Evolutionary conservation across 2,113 vertebrate species (phyloP).

Genomic region (Sciurus niger): DNA sequence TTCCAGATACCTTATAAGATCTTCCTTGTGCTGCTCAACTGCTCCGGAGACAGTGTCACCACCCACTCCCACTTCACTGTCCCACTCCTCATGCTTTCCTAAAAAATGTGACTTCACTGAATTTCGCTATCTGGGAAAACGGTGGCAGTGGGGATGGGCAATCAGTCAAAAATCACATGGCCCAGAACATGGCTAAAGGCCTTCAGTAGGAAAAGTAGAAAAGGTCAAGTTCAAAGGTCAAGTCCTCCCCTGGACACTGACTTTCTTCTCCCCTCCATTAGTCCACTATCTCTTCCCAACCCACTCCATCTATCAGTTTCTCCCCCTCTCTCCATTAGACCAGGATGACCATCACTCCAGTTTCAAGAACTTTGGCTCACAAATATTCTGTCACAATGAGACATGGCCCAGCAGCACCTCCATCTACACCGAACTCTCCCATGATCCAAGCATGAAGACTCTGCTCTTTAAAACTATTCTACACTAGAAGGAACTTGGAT

Average conservation of each 20-base stretch:
- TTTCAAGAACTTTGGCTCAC: not conserved
- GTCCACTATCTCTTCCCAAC: too few species aligned
- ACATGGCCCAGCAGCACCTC: not conserved
- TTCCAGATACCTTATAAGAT: not conserved
- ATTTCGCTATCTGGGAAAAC: not conserved
- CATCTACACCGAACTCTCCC: too few species aligned
- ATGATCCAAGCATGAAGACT: accelerated
- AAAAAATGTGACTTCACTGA: not conserved
- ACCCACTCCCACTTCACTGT: not conserved
- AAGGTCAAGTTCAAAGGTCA: conserved; percentile 7
- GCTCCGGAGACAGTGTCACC: not conserved
- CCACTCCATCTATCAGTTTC: too few species aligned
- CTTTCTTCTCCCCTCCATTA: not conserved
- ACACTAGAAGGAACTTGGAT: not conserved
- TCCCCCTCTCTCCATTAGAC: not conserved
- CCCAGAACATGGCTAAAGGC: not conserved
- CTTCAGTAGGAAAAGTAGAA: not conserved
- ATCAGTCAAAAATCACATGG: not conserved
- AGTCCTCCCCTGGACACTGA: not conserved
- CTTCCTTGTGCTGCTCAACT: too few species aligned
- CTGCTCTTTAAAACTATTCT: not conserved
- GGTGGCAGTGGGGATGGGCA: too few species aligned
- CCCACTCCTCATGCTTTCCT: not conserved
- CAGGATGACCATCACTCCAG: not conserved
- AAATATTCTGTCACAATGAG: not conserved